Conservation (phyloP, 1,140 invertebrate species). For the Adoxophyes honmai region DNA sequence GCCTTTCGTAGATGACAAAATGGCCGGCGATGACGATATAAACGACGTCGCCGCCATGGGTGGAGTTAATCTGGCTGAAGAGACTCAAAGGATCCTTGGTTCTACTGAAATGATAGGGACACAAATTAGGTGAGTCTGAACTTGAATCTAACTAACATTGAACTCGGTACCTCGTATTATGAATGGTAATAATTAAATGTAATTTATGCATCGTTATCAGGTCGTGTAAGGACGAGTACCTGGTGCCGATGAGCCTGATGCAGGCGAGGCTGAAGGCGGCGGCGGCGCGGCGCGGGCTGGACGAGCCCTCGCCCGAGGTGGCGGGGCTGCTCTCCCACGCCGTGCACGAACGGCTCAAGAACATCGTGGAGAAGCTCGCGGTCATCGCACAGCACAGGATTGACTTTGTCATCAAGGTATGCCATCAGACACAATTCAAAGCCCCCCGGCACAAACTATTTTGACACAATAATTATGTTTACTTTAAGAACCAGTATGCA, state of each 20-base stretch:
- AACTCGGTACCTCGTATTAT: too few relatives aligned
- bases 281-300: constrained; percentile 88
- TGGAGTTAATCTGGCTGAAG: constrained; percentile 98
- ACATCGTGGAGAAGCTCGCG: constrained; percentile 94
- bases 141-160: neutral
- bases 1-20: constrained; percentile 58
- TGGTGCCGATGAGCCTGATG: constrained; percentile 88
- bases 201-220: constrained; percentile 66
- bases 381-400: constrained; percentile 95
- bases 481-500: too few relatives aligned
- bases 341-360: constrained; percentile 95
- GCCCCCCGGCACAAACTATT: too few relatives aligned
- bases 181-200: neutral
- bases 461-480: too few relatives aligned
- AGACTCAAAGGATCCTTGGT: constrained; percentile 95
- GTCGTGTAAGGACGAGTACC: constrained; percentile 96
- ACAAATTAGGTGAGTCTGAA: constrained; percentile 81
- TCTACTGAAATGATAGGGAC: constrained; percentile 97
- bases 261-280: constrained; percentile 86
- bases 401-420: constrained; percentile 49
- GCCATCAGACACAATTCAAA: neutral
- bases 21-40: constrained; percentile 80
- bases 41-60: constrained; percentile 99
- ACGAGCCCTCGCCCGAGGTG: constrained; percentile 93
- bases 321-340: constrained; percentile 95